phyloP scores from a whole-genome alignment of 1,140 invertebrate genomes.

The Aphelenchoides besseyi region DNA sequence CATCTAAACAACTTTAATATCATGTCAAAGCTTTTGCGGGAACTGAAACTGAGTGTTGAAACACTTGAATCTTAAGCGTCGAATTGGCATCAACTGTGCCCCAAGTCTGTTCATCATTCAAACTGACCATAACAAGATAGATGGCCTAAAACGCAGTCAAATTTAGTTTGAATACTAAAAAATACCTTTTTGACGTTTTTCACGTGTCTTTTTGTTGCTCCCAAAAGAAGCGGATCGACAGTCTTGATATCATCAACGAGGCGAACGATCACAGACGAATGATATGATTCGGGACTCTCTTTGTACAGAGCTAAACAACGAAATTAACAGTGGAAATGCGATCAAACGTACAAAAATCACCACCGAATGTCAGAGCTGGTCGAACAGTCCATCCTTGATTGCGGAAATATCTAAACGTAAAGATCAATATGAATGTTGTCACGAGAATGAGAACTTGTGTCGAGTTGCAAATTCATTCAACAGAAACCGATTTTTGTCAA shows the following conservation, averaged over 20 bases:
- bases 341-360: slow-evolving; percentile 3
- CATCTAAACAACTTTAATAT: slow-evolving; percentile 7
- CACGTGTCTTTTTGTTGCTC: neutral
- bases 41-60: neutral
- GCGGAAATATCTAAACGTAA: neutral
- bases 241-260: neutral
- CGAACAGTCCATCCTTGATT: slow-evolving; percentile 9
- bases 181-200: slow-evolving; percentile 13
- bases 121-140: neutral
- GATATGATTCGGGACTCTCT: neutral
- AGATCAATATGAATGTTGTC: neutral
- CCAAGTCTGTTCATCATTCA: neutral
- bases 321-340: neutral
- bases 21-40: neutral
- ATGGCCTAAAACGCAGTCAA: neutral
- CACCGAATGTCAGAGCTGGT: neutral
- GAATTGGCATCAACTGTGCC: neutral
- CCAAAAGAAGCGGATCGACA: neutral
- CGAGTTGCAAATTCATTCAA: slow-evolving; percentile 1
- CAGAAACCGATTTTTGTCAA: neutral
- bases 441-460: slow-evolving; percentile 1
- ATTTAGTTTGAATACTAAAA: neutral
- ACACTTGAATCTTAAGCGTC: neutral
- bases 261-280: neutral
- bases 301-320: slow-evolving; percentile 5